These are phyloP conservation scores for Drosophila sp. DNA, from an alignment of 1,140 invertebrate species.

Conservation along the genomic window DNA sequence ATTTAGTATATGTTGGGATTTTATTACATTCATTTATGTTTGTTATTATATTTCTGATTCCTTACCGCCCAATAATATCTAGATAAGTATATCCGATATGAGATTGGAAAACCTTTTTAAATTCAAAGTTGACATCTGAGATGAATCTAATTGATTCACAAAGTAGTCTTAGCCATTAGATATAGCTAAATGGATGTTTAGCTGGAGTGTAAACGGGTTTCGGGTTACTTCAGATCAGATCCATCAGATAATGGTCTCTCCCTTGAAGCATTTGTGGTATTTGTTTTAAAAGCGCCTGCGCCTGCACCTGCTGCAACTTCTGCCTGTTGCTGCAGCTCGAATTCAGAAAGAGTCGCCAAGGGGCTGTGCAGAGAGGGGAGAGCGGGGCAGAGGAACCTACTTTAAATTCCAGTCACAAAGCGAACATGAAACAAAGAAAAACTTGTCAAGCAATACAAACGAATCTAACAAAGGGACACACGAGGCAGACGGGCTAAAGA, in stretches of 20 bases:
- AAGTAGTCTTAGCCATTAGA: constrained; percentile 34
- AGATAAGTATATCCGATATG: background rate
- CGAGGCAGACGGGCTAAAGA: background rate
- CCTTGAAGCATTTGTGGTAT: constrained; percentile 62
- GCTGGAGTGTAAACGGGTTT: constrained; percentile 55
- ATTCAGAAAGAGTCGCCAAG: background rate
- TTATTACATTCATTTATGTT: too few species aligned
- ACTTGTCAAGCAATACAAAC: constrained; percentile 58
- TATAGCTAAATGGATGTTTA: constrained; percentile 62
- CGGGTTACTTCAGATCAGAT: constrained; percentile 29
- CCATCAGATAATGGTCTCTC: constrained; percentile 28
- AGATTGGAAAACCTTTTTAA: background rate
- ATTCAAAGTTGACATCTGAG: background rate
- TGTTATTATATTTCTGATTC: too few species aligned
- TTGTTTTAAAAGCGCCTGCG: constrained; percentile 70
- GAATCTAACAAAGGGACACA: constrained; percentile 74
- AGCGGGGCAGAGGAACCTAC: constrained; percentile 26
- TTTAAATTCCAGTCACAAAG: constrained; percentile 72
- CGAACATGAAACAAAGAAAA: constrained; percentile 61
- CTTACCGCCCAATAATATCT: too few species aligned
- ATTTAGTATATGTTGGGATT: too few species aligned
- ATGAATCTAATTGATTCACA: constrained; percentile 15
- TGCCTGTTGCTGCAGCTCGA: constrained; percentile 23
- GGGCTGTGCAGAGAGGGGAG: background rate
- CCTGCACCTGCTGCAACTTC: constrained; percentile 63